Conservation (phyloP, 2,888 invertebrate genomes). For the Pheosia tremula region DNA sequence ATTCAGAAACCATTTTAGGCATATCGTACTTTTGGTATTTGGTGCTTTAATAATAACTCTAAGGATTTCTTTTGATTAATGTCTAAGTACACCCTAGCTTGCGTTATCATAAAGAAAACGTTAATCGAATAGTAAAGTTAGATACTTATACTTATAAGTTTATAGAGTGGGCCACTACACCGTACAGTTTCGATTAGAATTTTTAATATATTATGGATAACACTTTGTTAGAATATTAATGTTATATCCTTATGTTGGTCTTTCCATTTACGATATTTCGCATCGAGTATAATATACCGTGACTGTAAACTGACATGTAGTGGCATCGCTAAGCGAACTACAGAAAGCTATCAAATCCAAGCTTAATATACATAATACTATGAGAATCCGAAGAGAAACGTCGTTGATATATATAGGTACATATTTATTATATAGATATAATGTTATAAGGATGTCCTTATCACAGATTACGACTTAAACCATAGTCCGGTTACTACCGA, state of each 20-base stretch:
- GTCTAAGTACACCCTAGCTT: conserved; percentile 53
- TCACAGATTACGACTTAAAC: conserved; percentile 80
- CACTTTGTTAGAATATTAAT: background rate
- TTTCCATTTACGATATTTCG: background rate
- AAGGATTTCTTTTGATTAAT: conserved; percentile 52
- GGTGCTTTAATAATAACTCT: conserved; percentile 63
- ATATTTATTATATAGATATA: conserved; percentile 48
- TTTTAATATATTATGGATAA: background rate
- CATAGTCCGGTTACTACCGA: conserved; percentile 69
- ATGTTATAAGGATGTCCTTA: conserved; percentile 79
- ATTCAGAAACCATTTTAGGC: conserved; percentile 42
- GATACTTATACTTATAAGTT: conserved; percentile 49
- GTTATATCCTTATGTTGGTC: conserved; percentile 4
- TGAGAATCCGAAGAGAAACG: conserved; percentile 58
- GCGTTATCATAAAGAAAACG: conserved; percentile 51
- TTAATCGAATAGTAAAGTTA: conserved; percentile 56
- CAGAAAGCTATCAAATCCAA: conserved; percentile 80
- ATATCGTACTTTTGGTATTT: conserved; percentile 60
- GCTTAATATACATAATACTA: conserved; percentile 61
- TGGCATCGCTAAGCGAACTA: conserved; percentile 77
- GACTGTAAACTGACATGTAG: conserved; percentile 31
- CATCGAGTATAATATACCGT: background rate
- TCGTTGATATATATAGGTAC: conserved; percentile 19
- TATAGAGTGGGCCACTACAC: conserved; percentile 73
- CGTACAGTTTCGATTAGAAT: conserved; percentile 49